Conservation (phyloP, 1,140 invertebrate species). For the Lasioglossum baleicum region DNA sequence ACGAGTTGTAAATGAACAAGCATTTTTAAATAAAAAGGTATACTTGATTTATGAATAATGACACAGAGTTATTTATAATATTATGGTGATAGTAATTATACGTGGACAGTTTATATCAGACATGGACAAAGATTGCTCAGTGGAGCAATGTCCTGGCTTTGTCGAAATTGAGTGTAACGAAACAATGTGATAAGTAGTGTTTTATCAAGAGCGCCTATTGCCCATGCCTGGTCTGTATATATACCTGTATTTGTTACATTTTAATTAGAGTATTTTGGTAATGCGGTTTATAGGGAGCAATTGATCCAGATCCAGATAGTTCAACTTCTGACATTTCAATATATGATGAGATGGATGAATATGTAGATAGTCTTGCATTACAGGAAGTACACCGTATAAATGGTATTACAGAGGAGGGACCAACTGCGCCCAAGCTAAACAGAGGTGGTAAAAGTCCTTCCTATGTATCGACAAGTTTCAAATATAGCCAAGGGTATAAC, state of each 20-base stretch:
- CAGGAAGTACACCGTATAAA: conserved; percentile 73
- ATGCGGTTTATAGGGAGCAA: conserved; percentile 68
- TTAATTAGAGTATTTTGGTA: conserved; percentile 26
- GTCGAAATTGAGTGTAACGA: too few relatives aligned
- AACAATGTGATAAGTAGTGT: too few relatives aligned
- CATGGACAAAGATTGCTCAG: too few relatives aligned
- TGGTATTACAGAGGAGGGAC: conserved; percentile 74
- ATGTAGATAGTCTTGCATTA: conserved; percentile 84
- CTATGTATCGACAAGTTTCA: conserved; percentile 69
- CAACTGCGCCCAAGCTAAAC: conserved; percentile 85
- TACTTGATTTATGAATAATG: too few relatives aligned
- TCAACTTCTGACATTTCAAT: conserved; percentile 81
- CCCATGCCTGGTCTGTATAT: too few relatives aligned
- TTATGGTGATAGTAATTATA: too few relatives aligned
- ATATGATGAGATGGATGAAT: conserved; percentile 85
- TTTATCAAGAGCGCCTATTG: too few relatives aligned
- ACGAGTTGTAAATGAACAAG: conserved; percentile 77
- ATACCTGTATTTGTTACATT: conserved; percentile 8
- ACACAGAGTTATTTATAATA: too few relatives aligned
- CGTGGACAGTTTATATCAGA: too few relatives aligned
- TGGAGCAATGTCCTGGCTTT: background rate
- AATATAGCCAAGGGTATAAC: conserved; percentile 69
- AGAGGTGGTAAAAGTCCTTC: conserved; percentile 72
- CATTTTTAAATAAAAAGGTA: conserved; percentile 72
- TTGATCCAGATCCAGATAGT: conserved; percentile 78